These are phyloP conservation scores for Cervus canadensis DNA, from an alignment of 2,113 vertebrate species.

Conservation along the genomic window DNA sequence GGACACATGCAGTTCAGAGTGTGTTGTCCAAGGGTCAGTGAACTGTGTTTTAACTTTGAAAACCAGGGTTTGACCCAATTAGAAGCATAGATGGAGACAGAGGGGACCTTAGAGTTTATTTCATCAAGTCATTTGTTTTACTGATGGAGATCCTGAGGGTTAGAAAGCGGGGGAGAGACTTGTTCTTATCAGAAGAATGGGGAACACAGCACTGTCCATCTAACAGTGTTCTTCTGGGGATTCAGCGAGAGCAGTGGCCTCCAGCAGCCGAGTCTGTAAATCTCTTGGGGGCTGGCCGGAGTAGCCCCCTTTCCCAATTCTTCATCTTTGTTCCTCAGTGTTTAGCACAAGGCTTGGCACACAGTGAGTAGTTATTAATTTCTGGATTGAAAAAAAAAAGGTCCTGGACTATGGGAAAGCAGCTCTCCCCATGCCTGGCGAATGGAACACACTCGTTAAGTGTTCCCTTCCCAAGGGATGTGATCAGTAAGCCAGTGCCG, in stretches of 20 bases:
- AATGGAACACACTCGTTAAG: accelerated
- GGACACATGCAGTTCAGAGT: not conserved
- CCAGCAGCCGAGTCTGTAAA: not conserved
- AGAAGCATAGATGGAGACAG: not conserved
- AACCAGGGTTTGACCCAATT: not conserved
- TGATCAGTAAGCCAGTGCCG: too few relatives aligned
- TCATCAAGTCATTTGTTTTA: not conserved
- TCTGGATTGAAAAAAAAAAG: not conserved
- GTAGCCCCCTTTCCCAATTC: accelerated
- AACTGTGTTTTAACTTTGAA: not conserved
- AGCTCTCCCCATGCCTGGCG: not conserved
- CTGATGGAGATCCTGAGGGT: not conserved
- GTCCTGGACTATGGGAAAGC: accelerated
- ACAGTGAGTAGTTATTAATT: not conserved
- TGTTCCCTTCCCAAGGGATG: not conserved
- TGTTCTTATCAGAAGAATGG: not conserved
- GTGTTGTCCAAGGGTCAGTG: not conserved
- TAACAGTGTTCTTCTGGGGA: not conserved
- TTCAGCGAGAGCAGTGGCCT: not conserved
- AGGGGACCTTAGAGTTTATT: not conserved
- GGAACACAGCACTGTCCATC: too few relatives aligned
- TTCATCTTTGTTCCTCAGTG: not conserved
- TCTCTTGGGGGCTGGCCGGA: not conserved
- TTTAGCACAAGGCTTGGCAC: not conserved
- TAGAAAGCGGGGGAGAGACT: not conserved